Conservation (phyloP, 1,140 invertebrate species). For the Babylonia areolata region DNA sequence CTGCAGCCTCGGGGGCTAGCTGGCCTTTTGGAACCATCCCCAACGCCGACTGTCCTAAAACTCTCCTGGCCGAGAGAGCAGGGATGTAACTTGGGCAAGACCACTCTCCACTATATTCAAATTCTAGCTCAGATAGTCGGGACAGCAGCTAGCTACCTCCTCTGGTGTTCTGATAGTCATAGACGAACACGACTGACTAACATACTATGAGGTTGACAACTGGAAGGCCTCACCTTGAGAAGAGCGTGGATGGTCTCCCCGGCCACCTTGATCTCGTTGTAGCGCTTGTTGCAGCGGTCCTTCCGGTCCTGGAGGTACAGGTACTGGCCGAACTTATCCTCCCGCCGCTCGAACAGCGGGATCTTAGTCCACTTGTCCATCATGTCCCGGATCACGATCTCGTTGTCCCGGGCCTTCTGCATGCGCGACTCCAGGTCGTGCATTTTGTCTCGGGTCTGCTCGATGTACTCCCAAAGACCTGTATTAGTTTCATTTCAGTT, state of each 20-base stretch:
- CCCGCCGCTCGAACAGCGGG: conserved; percentile 88
- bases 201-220: neutral
- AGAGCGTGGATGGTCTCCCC: conserved; percentile 85
- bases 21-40: too few relatives aligned
- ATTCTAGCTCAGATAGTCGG: too few relatives aligned
- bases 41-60: too few relatives aligned
- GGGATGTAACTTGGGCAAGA: too few relatives aligned
- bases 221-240: conserved; percentile 75
- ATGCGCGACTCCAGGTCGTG: conserved; percentile 87
- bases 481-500: too few relatives aligned
- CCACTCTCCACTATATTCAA: too few relatives aligned
- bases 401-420: conserved; percentile 90
- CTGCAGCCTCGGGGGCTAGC: too few relatives aligned
- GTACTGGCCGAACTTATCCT: conserved; percentile 90
- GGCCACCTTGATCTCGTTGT: conserved; percentile 84
- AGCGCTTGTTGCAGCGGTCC: conserved; percentile 84
- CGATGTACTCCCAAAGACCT: conserved; percentile 89
- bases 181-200: too few relatives aligned
- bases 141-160: too few relatives aligned
- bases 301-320: conserved; percentile 87
- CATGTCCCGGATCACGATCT: conserved; percentile 85
- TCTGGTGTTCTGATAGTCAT: too few relatives aligned
- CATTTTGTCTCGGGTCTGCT: conserved; percentile 85
- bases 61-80: too few relatives aligned
- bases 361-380: conserved; percentile 87